Evolutionary conservation across 1,140 invertebrate species (phyloP).

Genomic region (Bilobella aurantiaca): DNA sequence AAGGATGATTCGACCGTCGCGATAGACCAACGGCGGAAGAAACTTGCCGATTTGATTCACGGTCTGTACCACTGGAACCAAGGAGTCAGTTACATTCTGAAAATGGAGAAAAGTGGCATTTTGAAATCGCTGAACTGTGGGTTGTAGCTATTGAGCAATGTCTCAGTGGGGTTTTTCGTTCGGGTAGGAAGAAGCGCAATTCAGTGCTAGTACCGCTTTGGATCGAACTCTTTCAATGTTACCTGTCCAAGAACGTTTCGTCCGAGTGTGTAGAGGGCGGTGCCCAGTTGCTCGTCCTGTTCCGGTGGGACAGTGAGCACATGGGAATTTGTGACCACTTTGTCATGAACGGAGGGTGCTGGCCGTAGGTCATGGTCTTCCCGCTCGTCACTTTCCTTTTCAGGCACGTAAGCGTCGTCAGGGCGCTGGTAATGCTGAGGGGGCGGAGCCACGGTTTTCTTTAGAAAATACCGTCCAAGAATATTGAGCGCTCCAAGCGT

Average conservation of each 20-base stretch:
- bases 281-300: constrained; percentile 48
- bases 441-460: constrained; percentile 51
- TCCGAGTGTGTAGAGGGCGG: constrained; percentile 64
- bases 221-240: background rate
- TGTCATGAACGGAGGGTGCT: constrained; percentile 17
- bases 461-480: constrained; percentile 68
- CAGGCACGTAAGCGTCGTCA: background rate
- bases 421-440: too few relatives aligned
- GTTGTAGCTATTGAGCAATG: too few relatives aligned
- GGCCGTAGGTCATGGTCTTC: constrained; percentile 5
- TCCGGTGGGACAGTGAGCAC: constrained; percentile 17
- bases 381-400: constrained; percentile 3
- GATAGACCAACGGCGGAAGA: constrained; percentile 45
- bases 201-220: too few relatives aligned
- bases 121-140: background rate
- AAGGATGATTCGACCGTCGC: constrained; percentile 37
- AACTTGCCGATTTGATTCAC: constrained; percentile 40
- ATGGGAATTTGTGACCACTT: background rate
- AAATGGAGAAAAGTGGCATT: background rate
- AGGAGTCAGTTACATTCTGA: constrained; percentile 61
- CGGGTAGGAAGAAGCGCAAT: too few relatives aligned
- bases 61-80: constrained; percentile 59
- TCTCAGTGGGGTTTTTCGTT: too few relatives aligned
- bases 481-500: constrained; percentile 64
- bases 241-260: constrained; percentile 63